These are phyloP conservation scores for Euphydryas editha DNA, from an alignment of 2,888 invertebrate genomes.

Conservation along the genomic window DNA sequence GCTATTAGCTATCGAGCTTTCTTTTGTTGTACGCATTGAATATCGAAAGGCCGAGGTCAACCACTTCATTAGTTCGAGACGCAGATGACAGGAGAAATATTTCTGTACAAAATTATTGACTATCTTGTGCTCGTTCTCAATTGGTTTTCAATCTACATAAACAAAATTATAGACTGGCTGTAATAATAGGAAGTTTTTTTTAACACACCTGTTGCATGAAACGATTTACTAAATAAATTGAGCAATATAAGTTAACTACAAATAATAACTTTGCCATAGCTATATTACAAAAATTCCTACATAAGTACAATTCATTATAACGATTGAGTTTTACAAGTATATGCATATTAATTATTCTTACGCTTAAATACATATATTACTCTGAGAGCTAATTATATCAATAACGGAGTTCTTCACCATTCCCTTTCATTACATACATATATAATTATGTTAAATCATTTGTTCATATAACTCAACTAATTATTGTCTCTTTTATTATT, in stretches of 20 bases:
- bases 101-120: slow-evolving; percentile 38
- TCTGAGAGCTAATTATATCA: slow-evolving; percentile 67
- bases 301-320: slow-evolving; percentile 41
- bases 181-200: not conserved
- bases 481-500: slow-evolving; percentile 13
- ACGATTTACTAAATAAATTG: slow-evolving; percentile 23
- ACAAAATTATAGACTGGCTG: slow-evolving; percentile 27
- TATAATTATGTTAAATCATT: slow-evolving; percentile 64
- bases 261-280: slow-evolving; percentile 39
- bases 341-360: slow-evolving; percentile 51
- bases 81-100: slow-evolving; percentile 45
- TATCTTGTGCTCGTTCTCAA: slow-evolving; percentile 30
- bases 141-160: slow-evolving; percentile 20
- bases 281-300: slow-evolving; percentile 51
- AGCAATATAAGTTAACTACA: slow-evolving; percentile 15
- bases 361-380: slow-evolving; percentile 51
- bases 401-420: slow-evolving; percentile 68
- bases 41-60: slow-evolving; percentile 56
- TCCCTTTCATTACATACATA: slow-evolving; percentile 58
- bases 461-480: slow-evolving; percentile 55
- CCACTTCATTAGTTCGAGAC: slow-evolving; percentile 51
- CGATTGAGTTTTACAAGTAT: slow-evolving; percentile 27
- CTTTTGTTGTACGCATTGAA: slow-evolving; percentile 59
- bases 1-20: slow-evolving; percentile 60
- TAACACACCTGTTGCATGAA: slow-evolving; percentile 43